phyloP scores from a whole-genome alignment of 1,140 invertebrate genomes.

The Bombus consobrinus region DNA sequence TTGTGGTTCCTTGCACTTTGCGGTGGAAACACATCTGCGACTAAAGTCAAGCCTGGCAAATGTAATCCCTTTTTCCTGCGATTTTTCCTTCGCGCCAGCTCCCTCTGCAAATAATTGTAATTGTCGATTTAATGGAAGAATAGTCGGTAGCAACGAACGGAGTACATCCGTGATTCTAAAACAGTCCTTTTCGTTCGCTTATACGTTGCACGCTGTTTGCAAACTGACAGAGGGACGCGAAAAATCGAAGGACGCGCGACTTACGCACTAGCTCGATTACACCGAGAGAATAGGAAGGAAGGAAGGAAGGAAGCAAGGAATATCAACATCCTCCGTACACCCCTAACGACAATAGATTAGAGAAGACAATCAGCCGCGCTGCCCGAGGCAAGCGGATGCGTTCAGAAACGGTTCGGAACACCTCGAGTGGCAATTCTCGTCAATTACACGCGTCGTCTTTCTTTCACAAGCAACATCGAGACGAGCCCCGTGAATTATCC shows the following conservation, averaged over 20 bases:
- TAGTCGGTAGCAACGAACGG: too few species aligned
- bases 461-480: conserved; percentile 25
- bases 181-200: too few species aligned
- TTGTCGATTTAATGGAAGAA: too few species aligned
- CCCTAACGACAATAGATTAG: neutral
- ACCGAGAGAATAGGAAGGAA: too few species aligned
- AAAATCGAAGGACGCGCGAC: neutral
- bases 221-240: too few species aligned
- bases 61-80: conserved; percentile 5
- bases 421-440: conserved; percentile 51
- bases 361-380: neutral
- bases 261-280: neutral
- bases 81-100: neutral
- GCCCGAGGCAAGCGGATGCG: conserved; percentile 18
- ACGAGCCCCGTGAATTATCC: conserved; percentile 31
- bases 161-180: neutral
- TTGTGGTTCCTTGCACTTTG: conserved; percentile 37
- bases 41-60: neutral
- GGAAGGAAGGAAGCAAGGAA: neutral
- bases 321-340: neutral
- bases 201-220: too few species aligned
- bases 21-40: neutral
- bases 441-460: conserved; percentile 53
- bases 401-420: conserved; percentile 19
- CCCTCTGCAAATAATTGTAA: neutral